Evolutionary conservation across 2,797 vertebrate species (phyloP), one percentile per base, ranked within the genome.

Genomic region (Pseudochromis fuscus): DNA sequence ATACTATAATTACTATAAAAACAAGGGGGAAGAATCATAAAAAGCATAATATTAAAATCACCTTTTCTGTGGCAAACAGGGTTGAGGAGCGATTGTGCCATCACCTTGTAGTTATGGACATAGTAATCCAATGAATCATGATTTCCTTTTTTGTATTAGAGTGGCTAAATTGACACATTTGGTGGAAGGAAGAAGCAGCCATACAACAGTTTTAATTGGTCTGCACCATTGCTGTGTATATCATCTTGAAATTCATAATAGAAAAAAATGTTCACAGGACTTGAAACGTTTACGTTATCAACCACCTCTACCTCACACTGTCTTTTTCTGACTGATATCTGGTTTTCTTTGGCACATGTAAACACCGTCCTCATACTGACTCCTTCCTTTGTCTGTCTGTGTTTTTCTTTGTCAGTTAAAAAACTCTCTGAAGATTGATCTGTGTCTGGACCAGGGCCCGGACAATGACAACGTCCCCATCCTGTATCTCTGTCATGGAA

Each of bases 381-480:
- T 69, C 5, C 37, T 2, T 13, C 21, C 33, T 11, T 12, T 2
- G 33, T 61, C 4, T 55, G 7, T 75, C 4, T 58, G 18, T 56
- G 11, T 75, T 8, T 79, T 28, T 79, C 18, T 63, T 58, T 55
- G 15, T 63, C 89, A 99, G 98, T 92, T 99, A 82, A 97, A 96
- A 92, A 99, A 98, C 92, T 96, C 95, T 72, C 88, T 98, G 92
- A 98, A 97, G 94, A 96, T 86, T 11, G 97, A 99, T 82, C 87
- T 99, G 88, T 99, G 98, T 94, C 94, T 99, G 83, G 98, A 99
- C 90, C 98, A 98, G 91, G 98, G 98, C 5, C 97, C 98, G 10
- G 96, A 97, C 76, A 96, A 96, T 1, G 97, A 99, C 93, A 99
- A 99, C 37, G 89, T 97, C 55, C 98, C 98, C 59, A 99, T 99